These are phyloP conservation scores for Chorisops tibialis DNA, from an alignment of 2,888 invertebrate species.

Conservation along the genomic window DNA sequence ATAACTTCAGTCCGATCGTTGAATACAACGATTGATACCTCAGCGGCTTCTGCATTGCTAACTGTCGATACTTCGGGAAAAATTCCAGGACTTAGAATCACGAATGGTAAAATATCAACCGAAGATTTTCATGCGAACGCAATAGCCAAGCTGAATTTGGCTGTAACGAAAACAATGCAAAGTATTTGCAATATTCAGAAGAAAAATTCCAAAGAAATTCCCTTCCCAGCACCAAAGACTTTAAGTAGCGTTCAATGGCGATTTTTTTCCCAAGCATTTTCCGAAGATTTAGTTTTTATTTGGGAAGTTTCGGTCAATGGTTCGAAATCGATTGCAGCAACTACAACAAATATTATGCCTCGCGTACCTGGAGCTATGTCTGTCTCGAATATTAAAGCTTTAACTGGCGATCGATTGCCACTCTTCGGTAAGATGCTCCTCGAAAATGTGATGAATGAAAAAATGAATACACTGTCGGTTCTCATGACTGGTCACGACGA, in stretches of 20 bases:
- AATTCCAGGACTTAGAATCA: neutral
- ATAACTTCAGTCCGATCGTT: slow-evolving; percentile 28
- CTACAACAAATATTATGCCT: slow-evolving; percentile 46
- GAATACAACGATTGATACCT: neutral
- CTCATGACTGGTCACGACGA: slow-evolving; percentile 34
- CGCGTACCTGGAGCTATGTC: slow-evolving; percentile 43
- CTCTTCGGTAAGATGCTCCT: slow-evolving; percentile 45
- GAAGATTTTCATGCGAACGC: slow-evolving; percentile 5
- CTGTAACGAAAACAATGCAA: slow-evolving; percentile 33
- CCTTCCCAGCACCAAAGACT: slow-evolving; percentile 38
- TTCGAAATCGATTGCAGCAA: slow-evolving; percentile 43
- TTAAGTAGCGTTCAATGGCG: slow-evolving; percentile 30
- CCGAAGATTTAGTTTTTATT: slow-evolving; percentile 42
- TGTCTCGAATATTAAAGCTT: slow-evolving; percentile 44
- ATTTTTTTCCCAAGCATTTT: slow-evolving; percentile 46
- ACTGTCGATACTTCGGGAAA: neutral
- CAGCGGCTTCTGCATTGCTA: no score
- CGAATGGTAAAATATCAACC: neutral
- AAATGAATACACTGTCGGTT: slow-evolving; percentile 43
- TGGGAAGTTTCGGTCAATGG: slow-evolving; percentile 44
- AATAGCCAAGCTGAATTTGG: slow-evolving; percentile 26
- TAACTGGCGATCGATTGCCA: slow-evolving; percentile 38
- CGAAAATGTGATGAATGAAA: slow-evolving; percentile 31
- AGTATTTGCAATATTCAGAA: slow-evolving; percentile 40
- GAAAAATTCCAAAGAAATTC: slow-evolving; percentile 46